Percentiles rank a stretch among this genome's conserved stretches.
These are phyloP conservation scores for Oxytorus armatus DNA, from an alignment of 2,888 invertebrate genomes.

Conservation along the genomic window DNA sequence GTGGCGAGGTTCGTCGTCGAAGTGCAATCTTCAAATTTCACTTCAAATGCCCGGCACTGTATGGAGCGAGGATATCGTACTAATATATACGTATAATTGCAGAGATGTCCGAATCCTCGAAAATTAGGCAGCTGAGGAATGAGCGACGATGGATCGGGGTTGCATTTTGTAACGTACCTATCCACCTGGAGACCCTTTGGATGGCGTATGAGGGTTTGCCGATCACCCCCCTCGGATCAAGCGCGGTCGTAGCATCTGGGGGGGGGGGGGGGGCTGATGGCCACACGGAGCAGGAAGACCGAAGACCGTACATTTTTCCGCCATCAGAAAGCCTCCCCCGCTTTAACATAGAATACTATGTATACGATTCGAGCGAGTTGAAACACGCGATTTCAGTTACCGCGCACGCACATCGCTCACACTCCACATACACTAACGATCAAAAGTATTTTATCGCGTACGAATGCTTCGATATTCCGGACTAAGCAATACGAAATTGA, in stretches of 20 bases:
- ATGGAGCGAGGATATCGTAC: conserved; percentile 23
- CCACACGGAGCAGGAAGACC: conserved; percentile 68
- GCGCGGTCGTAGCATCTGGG: conserved; percentile 69
- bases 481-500: neutral
- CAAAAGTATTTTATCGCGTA: conserved; percentile 24
- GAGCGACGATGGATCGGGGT: conserved; percentile 67
- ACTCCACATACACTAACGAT: conserved; percentile 48
- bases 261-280: conserved; percentile 59
- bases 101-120: conserved; percentile 70
- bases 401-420: conserved; percentile 51
- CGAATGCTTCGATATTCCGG: no score
- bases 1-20: no score
- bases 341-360: conserved; percentile 31
- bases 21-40: no score
- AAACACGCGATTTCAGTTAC: conserved; percentile 65
- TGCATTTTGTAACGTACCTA: conserved; percentile 78
- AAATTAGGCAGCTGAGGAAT: conserved; percentile 80
- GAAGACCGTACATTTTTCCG: conserved; percentile 66
- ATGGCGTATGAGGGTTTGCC: conserved; percentile 75
- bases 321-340: conserved; percentile 54
- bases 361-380: conserved; percentile 35
- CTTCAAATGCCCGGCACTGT: no score
- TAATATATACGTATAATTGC: conserved; percentile 24
- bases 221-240: conserved; percentile 29
- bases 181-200: conserved; percentile 79